Percentiles rank a stretch among this genome's conserved stretches.
Evolutionary conservation across 2,113 vertebrate species (phyloP).

Genomic region (Lophius piscatorius): DNA sequence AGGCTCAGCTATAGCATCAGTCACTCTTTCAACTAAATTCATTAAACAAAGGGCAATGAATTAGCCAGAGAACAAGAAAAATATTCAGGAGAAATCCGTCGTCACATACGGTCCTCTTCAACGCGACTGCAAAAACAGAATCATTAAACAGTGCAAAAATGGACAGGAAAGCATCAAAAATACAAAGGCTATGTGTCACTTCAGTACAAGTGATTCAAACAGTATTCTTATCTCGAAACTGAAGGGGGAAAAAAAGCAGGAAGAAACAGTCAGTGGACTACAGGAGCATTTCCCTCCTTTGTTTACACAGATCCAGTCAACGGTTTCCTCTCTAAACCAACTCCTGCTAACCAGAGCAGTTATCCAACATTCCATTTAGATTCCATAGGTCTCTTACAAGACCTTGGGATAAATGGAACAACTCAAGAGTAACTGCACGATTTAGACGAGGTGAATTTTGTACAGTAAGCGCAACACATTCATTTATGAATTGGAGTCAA

Average conservation of each 20-base stretch:
- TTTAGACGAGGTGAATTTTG: conserved; percentile 5
- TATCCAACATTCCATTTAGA: conserved; percentile 19
- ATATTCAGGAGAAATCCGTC: conserved; percentile 1
- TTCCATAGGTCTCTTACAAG: conserved; percentile 7
- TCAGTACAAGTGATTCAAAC: conserved; percentile 12
- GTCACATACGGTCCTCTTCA: neutral
- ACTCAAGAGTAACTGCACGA: conserved; percentile 18
- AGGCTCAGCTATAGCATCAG: conserved; percentile 20
- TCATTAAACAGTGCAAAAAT: too few relatives aligned
- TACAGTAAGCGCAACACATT: conserved; percentile 13
- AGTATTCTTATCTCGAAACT: conserved; percentile 35
- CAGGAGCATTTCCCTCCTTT: conserved; percentile 66
- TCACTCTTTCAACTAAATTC: conserved; percentile 31
- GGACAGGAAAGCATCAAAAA: conserved; percentile 1
- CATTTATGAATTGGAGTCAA: conserved; percentile 25
- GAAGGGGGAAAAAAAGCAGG: conserved; percentile 44
- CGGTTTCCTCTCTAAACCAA: conserved; percentile 17
- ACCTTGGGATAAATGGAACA: conserved; percentile 15
- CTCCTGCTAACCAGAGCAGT: neutral
- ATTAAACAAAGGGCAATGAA: conserved; percentile 27
- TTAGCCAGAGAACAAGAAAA: conserved; percentile 13
- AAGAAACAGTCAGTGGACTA: conserved; percentile 45
- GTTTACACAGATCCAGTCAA: conserved; percentile 56
- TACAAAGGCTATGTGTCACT: conserved; percentile 6
- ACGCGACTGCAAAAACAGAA: too few relatives aligned